Evolutionary conservation across 2,113 vertebrate species (phyloP), one percentile per base, ranked within the genome.

Genomic region (Lophotis ruficrista): DNA sequence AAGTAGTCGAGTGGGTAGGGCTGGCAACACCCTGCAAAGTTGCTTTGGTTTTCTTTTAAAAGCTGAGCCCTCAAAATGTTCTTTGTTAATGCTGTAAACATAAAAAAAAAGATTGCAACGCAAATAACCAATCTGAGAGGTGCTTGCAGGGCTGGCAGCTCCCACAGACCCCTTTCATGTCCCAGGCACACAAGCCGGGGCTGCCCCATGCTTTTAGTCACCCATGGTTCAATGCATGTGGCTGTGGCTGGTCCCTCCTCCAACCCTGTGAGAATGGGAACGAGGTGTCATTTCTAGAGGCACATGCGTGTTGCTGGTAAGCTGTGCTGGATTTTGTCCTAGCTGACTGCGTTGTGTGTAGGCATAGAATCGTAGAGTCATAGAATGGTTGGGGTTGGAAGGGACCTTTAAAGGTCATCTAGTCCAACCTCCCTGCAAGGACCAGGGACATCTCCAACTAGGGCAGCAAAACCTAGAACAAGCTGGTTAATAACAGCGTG

Each of bases 1-100:
- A 95, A 87, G 82, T 35, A 87, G 94, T 87, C 89, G 70, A 61
- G 61, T 90, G 85, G 84, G 91, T 93, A 88, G 87, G 81, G 91
- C 80, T 83, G 83, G 76, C 56, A 94, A 94, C 93, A 87, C 76
- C 89, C 91, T 89, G 47, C 17, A 14, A 66, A 83, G 72, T 54
- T 47, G 57, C 41, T 84, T 82, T 82, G 38, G 31, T 61, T 82
- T 64, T 71, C 73, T 84, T 64, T 70, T 33, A 66, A 69, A 88
- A 86, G 71, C 54, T 57, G 12, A 79, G n/a, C n/a, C 50, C 37
- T 47, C 7, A 27, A 76, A 95, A 45, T 18, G 12, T 75, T 69
- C n/a, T 83, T 87, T 53, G 69, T 25, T 70, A 70, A 47, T 13
- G 17, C 12, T 50, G 24, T 50, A 60, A 75, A 60, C 15, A 4